Percentiles rank a stretch among this genome's conserved stretches.
These are phyloP conservation scores for Macroramphosus scolopax DNA, from an alignment of 2,797 vertebrate species.

Conservation along the genomic window DNA sequence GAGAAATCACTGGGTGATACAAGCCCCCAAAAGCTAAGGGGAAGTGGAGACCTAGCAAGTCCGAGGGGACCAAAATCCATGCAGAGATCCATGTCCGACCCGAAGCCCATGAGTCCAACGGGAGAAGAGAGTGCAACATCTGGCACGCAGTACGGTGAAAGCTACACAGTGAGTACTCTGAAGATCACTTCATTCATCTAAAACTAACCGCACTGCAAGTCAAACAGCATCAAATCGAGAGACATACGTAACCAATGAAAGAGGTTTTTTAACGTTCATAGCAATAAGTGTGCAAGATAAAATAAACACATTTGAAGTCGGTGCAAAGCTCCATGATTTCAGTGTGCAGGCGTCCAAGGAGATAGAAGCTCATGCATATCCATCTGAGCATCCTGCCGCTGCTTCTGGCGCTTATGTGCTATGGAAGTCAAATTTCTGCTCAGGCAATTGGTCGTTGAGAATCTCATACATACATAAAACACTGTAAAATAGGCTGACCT, in stretches of 20 bases:
- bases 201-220: not conserved
- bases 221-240: too few relatives aligned
- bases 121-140: conserved; percentile 89
- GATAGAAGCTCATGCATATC: conserved; percentile 12
- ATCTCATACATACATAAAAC: conserved; percentile 55
- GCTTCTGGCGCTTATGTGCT: conserved; percentile 40
- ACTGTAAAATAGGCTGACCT: conserved; percentile 53
- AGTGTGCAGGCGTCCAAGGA: not conserved
- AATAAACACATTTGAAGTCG: not conserved
- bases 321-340: not conserved
- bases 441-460: conserved; percentile 58
- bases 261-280: too few relatives aligned
- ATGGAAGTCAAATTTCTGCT: conserved; percentile 72
- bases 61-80: conserved; percentile 91
- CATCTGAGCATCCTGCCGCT: conserved; percentile 16
- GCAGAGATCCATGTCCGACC: conserved; percentile 97
- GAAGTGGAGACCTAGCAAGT: conserved; percentile 85
- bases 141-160: conserved; percentile 90
- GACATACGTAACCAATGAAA: too few relatives aligned
- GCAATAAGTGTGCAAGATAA: too few relatives aligned
- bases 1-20: conserved; percentile 90
- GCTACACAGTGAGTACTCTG: conserved; percentile 86
- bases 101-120: conserved; percentile 96
- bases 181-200: not conserved
- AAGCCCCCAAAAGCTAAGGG: conserved; percentile 86